These are phyloP conservation scores for Vimba vimba DNA, from an alignment of 2,113 vertebrate species.

Conservation along the genomic window DNA sequence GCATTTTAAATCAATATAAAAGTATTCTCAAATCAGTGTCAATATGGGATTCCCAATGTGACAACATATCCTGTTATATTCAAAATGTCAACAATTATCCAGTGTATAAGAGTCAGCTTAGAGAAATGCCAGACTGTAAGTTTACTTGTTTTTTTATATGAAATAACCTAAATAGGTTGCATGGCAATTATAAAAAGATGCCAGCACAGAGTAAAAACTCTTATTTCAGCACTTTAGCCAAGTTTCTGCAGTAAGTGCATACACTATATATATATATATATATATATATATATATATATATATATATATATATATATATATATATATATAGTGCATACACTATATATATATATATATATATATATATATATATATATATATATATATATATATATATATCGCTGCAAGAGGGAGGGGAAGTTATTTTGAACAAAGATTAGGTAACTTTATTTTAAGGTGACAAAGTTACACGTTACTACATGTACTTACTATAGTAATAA, in stretches of 20 bases:
- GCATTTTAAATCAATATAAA: no score
- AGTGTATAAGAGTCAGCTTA: background rate
- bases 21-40: background rate
- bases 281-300: no score
- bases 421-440: no score
- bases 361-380: no score
- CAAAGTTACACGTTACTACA: no score
- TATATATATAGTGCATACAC: background rate
- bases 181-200: background rate
- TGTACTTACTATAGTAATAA: no score
- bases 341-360: background rate
- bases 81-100: background rate
- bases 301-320: no score
- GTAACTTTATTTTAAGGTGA: no score
- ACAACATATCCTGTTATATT: background rate
- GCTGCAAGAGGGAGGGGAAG: no score
- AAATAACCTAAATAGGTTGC: background rate
- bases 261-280: background rate
- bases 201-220: background rate
- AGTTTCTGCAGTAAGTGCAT: slow-evolving; percentile 1
- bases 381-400: no score
- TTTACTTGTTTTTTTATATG: background rate
- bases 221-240: slow-evolving; percentile 13
- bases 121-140: background rate
- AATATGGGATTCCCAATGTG: background rate